Conservation (phyloP, 2,888 invertebrate genomes). For the Tinea semifulvella region DNA sequence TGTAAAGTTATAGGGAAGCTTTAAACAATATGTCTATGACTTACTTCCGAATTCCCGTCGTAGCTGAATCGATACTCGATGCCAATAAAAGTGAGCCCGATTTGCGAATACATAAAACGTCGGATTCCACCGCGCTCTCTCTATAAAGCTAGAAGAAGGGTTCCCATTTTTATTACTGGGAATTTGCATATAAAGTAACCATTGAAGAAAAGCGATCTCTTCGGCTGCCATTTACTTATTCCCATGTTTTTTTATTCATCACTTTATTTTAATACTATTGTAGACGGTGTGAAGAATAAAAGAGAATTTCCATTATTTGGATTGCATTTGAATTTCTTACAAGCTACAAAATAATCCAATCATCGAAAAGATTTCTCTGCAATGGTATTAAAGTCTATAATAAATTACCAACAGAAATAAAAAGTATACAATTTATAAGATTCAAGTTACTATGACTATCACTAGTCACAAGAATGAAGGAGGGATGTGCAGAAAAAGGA, state of each 20-base stretch:
- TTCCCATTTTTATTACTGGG: conserved; percentile 60
- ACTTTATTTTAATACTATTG: conserved; percentile 55
- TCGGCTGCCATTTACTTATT: conserved; percentile 33
- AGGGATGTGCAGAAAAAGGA: too few relatives aligned
- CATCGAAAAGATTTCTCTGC: too few relatives aligned
- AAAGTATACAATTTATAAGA: too few relatives aligned
- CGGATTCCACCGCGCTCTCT: conserved; percentile 47
- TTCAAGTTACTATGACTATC: too few relatives aligned
- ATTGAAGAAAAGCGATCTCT: conserved; percentile 67
- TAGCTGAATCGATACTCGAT: conserved; percentile 58
- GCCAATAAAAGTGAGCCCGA: conserved; percentile 60
- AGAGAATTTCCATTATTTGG: conserved; percentile 17
- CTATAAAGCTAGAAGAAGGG: conserved; percentile 62
- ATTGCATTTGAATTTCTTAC: too few relatives aligned
- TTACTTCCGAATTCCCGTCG: conserved; percentile 56
- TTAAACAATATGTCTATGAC: too few relatives aligned
- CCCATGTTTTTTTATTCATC: conserved; percentile 31
- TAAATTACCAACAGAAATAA: too few relatives aligned
- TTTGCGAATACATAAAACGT: conserved; percentile 64
- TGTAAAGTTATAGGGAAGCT: too few relatives aligned
- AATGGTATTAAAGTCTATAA: too few relatives aligned
- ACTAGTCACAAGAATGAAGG: too few relatives aligned
- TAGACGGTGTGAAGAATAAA: conserved; percentile 36
- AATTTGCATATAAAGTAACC: conserved; percentile 68
- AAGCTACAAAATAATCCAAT: too few relatives aligned